Evolutionary conservation across 2,888 invertebrate species (phyloP).

Genomic region (Galerucella pusilla): DNA sequence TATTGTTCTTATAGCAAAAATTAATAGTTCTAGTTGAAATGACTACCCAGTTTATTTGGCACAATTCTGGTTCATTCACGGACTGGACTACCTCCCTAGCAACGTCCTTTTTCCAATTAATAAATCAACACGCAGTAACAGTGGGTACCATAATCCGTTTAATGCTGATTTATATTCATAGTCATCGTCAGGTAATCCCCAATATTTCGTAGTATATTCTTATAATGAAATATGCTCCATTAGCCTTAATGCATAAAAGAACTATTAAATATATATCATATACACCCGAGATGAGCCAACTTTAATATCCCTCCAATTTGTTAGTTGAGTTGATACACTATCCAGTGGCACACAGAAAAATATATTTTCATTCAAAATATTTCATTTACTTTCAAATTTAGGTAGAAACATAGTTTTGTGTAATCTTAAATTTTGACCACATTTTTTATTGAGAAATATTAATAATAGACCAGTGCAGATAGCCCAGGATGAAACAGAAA

Average conservation of each 20-base stretch:
- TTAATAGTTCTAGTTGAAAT: too few relatives aligned
- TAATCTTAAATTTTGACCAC: neutral
- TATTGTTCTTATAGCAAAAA: too few relatives aligned
- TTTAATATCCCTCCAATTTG: constrained; percentile 5
- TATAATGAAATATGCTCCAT: constrained; percentile 49
- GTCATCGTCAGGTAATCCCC: constrained; percentile 56
- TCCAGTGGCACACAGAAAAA: constrained; percentile 3
- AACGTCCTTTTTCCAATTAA: constrained; percentile 42
- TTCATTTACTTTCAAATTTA: constrained; percentile 8
- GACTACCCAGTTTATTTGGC: neutral
- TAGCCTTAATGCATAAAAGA: constrained; percentile 50
- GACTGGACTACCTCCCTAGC: neutral
- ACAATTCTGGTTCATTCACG: neutral
- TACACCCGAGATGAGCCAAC: constrained; percentile 42
- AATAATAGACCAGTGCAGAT: too few relatives aligned
- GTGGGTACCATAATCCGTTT: constrained; percentile 49
- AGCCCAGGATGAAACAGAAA: too few relatives aligned
- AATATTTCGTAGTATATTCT: constrained; percentile 53
- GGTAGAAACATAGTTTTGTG: too few relatives aligned
- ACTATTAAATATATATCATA: constrained; percentile 54
- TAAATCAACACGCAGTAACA: constrained; percentile 43
- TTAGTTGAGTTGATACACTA: constrained; percentile 6
- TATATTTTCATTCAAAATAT: neutral
- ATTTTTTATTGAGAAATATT: too few relatives aligned
- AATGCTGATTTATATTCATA: constrained; percentile 55